Evolutionary conservation across 2,888 invertebrate genomes (phyloP).

Genomic region (Leptinotarsa haldemani): DNA sequence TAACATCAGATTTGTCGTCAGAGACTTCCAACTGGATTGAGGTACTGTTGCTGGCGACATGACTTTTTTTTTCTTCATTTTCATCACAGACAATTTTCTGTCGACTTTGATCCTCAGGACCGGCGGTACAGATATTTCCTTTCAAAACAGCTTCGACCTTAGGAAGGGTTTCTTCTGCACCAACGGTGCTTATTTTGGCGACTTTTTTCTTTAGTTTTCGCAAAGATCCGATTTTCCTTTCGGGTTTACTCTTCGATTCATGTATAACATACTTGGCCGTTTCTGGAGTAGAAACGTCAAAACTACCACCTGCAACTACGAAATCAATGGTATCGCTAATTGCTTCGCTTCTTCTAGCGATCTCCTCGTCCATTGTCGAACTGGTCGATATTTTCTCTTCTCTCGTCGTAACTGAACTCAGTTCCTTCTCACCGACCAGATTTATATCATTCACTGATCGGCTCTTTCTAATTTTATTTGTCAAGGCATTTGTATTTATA

Average conservation of each 20-base stretch:
- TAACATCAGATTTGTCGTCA: neutral
- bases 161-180: neutral
- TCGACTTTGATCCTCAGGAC: conserved; percentile 8
- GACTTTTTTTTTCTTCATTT: conserved; percentile 6
- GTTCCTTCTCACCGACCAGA: neutral
- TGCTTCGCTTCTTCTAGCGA: neutral
- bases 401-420: neutral
- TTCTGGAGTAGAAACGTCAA: conserved; percentile 3
- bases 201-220: conserved; percentile 29
- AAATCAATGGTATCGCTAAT: conserved; percentile 8
- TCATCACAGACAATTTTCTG: conserved; percentile 1
- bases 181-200: neutral
- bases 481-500: neutral
- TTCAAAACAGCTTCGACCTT: neutral
- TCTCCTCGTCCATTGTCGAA: neutral
- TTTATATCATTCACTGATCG: neutral
- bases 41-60: neutral
- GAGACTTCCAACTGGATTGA: neutral
- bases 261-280: neutral
- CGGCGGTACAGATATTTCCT: neutral
- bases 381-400: neutral
- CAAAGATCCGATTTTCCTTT: conserved; percentile 36
- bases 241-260: conserved; percentile 16
- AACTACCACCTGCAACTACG: neutral
- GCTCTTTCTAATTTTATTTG: neutral